Base-by-base conservation (phyloP, 2,797 vertebrate genomes). In the Adrianichthys oophorus region DNA sequence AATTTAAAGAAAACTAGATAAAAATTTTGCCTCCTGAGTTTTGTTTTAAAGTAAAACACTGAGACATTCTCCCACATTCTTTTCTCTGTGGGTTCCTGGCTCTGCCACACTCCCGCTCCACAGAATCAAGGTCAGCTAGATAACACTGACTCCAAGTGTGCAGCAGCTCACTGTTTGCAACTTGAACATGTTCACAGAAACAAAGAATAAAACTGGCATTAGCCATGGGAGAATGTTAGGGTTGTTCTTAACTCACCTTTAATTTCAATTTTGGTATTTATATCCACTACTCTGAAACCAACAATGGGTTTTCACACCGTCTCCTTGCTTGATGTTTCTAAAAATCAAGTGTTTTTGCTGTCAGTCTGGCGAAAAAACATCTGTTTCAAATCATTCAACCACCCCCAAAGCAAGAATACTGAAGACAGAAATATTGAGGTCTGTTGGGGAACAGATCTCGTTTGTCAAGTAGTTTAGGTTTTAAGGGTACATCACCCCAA, bases 71-170 rank as follows among this genome's bases (percentile, higher is more conserved):
- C 56, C 58, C 63, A 57, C 79, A 83, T 78, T 41, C 24, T 71
- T 80, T 55, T 47, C 72, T 78, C 75, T 60, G 70, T 65, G 70
- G 69, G 75, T 61, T 78, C 46, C 62, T 70, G 80, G 70, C 76
- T 50, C 19, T 23, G 62, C 62, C 79, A 64, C 74, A 54, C 60
- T 76, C 59, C 59, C 62, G 42, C 60, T 59, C 61, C 74, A 47
- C 47, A 53, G 52, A 65, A 32, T 68, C 84, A 85, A 89, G 85
- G 84, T 84, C 78, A 46, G 53, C 55, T 42, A 62, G 88, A 87
- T 90, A 83, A 72, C 41, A 16, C 44, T 52, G 46, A 41, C 44
- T 62, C 54, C 0, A 17, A 52, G 68, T 70, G 44, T 54, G 56
- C 73, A 62, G 57, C 26, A 37, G 52, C 72, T 78, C 73, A 74